These are phyloP conservation scores for Stomorhina lunata DNA, from an alignment of 2,888 invertebrate genomes.

Conservation along the genomic window DNA sequence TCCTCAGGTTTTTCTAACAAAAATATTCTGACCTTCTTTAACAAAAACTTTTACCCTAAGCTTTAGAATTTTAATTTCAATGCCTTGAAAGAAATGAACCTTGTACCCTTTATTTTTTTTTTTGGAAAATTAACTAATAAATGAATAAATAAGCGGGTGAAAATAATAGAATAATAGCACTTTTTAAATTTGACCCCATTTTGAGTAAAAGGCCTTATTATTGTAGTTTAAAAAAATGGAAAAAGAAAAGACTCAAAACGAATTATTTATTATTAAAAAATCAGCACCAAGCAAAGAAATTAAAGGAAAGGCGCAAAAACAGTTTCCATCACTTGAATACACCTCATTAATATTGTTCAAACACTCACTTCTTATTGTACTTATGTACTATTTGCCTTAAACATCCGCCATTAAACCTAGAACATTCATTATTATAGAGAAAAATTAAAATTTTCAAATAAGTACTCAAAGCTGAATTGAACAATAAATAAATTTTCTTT, in stretches of 20 bases:
- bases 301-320: not conserved
- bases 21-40: not conserved
- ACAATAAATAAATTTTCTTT: conserved; percentile 35
- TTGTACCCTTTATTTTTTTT: not conserved
- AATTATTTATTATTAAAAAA: conserved; percentile 2
- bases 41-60: not conserved
- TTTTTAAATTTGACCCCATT: not conserved
- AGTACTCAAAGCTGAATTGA: conserved; percentile 28
- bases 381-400: too few relatives aligned
- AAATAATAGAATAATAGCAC: not conserved
- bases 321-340: not conserved
- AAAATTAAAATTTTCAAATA: not conserved
- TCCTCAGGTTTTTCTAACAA: not conserved
- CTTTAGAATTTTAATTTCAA: not conserved
- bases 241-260: not conserved
- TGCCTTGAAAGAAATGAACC: not conserved
- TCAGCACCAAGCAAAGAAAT: not conserved
- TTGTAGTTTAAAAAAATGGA: not conserved
- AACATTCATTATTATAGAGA: too few relatives aligned
- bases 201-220: not conserved
- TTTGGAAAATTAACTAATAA: not conserved
- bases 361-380: not conserved
- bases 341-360: conserved; percentile 32
- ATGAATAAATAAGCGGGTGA: not conserved
- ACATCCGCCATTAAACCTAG: not conserved